Percentiles rank a stretch among this genome's conserved stretches.
Conservation (phyloP, 2,888 invertebrate genomes). For the Ectemnius lituratus region DNA sequence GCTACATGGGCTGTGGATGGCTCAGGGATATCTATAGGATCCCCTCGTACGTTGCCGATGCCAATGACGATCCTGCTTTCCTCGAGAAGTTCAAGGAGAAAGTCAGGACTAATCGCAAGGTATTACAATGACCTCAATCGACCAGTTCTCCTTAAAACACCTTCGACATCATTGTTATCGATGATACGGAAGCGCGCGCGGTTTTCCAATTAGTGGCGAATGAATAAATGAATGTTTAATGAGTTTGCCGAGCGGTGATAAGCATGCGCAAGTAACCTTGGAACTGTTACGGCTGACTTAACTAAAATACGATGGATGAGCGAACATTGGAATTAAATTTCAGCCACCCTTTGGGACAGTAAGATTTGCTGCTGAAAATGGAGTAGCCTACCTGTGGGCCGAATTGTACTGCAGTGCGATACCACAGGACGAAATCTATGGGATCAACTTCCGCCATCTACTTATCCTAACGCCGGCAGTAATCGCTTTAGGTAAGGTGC, state of each 20-base stretch:
- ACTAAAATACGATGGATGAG: neutral
- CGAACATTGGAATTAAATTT: conserved; percentile 36
- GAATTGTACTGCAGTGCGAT: conserved; percentile 87
- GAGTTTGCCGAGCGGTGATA: no score
- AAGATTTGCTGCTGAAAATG: conserved; percentile 87
- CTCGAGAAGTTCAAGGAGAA: conserved; percentile 82
- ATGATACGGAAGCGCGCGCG: no score
- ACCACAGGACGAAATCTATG: conserved; percentile 86
- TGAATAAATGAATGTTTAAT: no score
- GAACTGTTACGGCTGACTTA: no score
- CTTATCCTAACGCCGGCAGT: conserved; percentile 86
- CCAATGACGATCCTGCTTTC: conserved; percentile 86
- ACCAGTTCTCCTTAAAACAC: neutral
- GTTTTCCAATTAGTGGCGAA: no score
- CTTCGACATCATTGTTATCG: neutral
- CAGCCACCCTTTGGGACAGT: conserved; percentile 91
- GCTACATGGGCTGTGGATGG: conserved; percentile 92
- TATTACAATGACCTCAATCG: conserved; percentile 66
- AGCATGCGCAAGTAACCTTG: no score
- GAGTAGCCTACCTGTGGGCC: conserved; percentile 90
- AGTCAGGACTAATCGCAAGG: conserved; percentile 83
- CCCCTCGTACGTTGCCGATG: conserved; percentile 90
- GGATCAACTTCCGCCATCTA: conserved; percentile 85
- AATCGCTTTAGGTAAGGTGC: conserved; percentile 83
- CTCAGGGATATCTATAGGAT: conserved; percentile 90